phyloP scores from a whole-genome alignment of 2,113 vertebrate species.

The Heliornis fulica region DNA sequence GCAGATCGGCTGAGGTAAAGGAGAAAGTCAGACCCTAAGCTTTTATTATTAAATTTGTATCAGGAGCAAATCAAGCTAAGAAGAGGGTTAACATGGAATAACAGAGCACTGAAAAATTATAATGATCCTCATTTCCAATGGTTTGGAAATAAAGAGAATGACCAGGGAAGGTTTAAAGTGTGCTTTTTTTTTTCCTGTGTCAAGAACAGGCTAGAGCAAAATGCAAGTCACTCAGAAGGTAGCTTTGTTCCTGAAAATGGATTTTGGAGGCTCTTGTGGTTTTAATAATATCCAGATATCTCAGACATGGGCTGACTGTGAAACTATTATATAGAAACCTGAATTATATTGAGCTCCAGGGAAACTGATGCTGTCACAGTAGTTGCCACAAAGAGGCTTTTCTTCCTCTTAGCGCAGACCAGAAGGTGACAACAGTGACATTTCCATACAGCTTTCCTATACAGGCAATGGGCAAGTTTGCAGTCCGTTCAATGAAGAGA shows the following conservation, averaged over 20 bases:
- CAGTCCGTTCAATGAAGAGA: neutral
- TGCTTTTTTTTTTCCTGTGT: neutral
- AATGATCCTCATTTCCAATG: fast-evolving
- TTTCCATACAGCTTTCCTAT: neutral
- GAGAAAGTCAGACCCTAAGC: neutral
- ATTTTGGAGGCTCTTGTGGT: neutral
- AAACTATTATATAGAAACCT: neutral
- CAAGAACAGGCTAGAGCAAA: neutral
- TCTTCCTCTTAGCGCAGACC: neutral
- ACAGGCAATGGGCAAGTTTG: neutral
- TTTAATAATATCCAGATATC: neutral
- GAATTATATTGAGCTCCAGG: neutral
- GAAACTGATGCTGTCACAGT: neutral
- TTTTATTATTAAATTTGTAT: neutral
- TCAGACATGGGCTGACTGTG: neutral
- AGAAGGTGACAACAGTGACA: neutral
- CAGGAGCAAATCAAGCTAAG: neutral
- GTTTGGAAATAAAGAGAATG: neutral
- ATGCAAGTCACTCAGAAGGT: neutral
- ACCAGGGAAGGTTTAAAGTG: neutral
- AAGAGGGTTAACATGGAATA: neutral
- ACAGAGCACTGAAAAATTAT: neutral
- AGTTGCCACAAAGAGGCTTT: neutral
- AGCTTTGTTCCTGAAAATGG: neutral
- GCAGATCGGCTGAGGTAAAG: neutral